Conservation (phyloP, 1,140 invertebrate species). For the Andrena cerasifolii region DNA sequence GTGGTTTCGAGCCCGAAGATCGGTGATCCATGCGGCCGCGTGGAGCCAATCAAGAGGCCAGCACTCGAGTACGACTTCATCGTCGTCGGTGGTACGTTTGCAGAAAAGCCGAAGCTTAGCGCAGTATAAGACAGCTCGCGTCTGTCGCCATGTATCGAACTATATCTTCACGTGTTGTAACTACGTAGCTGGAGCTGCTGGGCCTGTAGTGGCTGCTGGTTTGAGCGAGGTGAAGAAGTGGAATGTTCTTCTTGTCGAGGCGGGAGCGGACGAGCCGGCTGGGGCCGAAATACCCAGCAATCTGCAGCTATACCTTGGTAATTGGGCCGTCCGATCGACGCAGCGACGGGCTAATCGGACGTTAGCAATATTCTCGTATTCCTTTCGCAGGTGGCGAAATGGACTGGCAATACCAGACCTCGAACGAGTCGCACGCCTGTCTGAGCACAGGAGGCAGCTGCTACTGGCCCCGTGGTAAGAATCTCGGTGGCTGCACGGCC, state of each 20-base stretch:
- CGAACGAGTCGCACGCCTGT: slow-evolving; percentile 91
- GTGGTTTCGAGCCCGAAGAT: slow-evolving; percentile 79
- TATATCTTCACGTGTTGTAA: slow-evolving; percentile 57
- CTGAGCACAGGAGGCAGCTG: slow-evolving; percentile 83
- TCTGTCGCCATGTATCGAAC: slow-evolving; percentile 43
- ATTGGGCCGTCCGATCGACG: not conserved
- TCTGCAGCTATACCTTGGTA: slow-evolving; percentile 67
- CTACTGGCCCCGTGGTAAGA: slow-evolving; percentile 78
- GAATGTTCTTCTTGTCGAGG: slow-evolving; percentile 83
- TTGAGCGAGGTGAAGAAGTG: slow-evolving; percentile 77
- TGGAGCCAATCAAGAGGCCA: slow-evolving; percentile 64
- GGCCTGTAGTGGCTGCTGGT: slow-evolving; percentile 77
- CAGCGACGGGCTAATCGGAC: not conserved
- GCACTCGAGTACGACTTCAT: slow-evolving; percentile 87
- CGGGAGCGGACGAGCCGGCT: slow-evolving; percentile 81
- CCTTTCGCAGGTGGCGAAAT: slow-evolving; percentile 85
- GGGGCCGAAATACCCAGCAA: slow-evolving; percentile 74
- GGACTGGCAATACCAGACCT: slow-evolving; percentile 95
- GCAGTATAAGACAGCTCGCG: not conserved
- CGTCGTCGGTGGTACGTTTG: slow-evolving; percentile 88
- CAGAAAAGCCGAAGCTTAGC: not conserved
- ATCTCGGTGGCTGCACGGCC: slow-evolving; percentile 84
- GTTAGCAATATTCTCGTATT: not conserved
- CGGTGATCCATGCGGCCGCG: slow-evolving; percentile 74
- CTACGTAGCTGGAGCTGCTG: slow-evolving; percentile 75